Evolutionary conservation across 2,113 vertebrate genomes (phyloP).

Genomic region (Pseudopodoces humilis): DNA sequence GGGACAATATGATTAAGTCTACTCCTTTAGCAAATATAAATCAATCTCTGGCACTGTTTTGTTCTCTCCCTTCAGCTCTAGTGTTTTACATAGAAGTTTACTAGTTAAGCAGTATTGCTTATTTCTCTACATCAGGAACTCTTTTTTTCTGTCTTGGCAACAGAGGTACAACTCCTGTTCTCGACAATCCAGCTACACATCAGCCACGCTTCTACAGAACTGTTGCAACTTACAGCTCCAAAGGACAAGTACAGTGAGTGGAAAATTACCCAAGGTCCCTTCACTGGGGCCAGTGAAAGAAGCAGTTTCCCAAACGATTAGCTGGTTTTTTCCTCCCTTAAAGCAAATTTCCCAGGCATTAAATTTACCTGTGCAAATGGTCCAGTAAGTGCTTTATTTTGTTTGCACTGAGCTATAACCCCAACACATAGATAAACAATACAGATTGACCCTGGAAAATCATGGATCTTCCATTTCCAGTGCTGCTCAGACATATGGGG

Average conservation of each 20-base stretch:
- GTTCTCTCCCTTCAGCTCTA: not conserved
- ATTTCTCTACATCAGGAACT: not conserved
- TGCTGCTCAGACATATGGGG: accelerated
- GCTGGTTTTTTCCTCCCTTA: not conserved
- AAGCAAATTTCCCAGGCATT: not conserved
- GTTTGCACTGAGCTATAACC: not conserved
- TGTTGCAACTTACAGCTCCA: not conserved
- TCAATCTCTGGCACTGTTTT: not conserved
- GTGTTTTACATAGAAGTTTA: not conserved
- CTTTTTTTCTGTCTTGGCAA: not conserved
- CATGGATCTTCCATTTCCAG: not conserved
- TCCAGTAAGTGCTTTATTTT: not conserved
- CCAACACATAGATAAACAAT: not conserved
- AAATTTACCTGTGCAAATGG: not conserved
- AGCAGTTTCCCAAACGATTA: not conserved
- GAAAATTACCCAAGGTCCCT: not conserved
- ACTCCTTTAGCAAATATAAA: not conserved
- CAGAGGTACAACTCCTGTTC: not conserved
- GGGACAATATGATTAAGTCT: not conserved
- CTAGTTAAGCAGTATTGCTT: not conserved
- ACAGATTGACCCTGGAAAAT: not conserved
- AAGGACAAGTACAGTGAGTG: not conserved
- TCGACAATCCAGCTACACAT: not conserved
- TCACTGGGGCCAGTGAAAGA: not conserved
- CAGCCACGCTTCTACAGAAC: not conserved